These are phyloP conservation scores for Pedetes capensis DNA, from an alignment of 2,113 vertebrate genomes.

Conservation along the genomic window DNA sequence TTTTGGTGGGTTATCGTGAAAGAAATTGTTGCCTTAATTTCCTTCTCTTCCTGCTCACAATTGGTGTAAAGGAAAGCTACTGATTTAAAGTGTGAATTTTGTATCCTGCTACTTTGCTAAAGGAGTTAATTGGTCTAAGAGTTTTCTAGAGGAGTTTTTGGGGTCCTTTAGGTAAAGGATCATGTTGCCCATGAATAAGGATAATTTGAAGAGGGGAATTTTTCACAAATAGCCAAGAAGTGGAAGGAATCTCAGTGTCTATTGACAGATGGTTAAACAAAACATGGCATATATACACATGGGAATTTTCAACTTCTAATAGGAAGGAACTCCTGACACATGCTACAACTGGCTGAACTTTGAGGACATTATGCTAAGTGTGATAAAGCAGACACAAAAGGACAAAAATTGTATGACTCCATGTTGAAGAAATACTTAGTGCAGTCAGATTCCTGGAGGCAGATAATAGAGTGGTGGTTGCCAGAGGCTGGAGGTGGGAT, in stretches of 20 bases:
- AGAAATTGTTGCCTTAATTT: no score
- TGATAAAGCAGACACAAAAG: not conserved
- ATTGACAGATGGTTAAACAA: rapidly evolving
- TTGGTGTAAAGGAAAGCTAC: no score
- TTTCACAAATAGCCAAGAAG: not conserved
- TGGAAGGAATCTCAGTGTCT: not conserved
- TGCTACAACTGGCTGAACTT: no score
- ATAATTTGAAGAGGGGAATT: not conserved
- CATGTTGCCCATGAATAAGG: no score
- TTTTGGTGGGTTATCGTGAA: no score
- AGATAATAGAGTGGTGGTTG: not conserved
- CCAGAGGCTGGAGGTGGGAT: no score
- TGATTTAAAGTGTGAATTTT: no score
- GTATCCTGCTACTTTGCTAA: no score
- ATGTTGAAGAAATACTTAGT: not conserved
- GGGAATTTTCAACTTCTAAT: not conserved
- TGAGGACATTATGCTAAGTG: not conserved
- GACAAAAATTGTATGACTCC: not conserved
- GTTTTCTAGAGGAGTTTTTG: no score
- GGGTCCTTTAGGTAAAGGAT: no score
- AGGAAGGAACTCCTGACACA: not conserved
- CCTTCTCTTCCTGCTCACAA: no score
- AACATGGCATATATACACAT: not conserved
- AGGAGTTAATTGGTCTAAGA: no score
- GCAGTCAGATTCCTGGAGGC: not conserved